Conservation (phyloP, 1,140 invertebrate species). For the Neuroterus valhalla region DNA sequence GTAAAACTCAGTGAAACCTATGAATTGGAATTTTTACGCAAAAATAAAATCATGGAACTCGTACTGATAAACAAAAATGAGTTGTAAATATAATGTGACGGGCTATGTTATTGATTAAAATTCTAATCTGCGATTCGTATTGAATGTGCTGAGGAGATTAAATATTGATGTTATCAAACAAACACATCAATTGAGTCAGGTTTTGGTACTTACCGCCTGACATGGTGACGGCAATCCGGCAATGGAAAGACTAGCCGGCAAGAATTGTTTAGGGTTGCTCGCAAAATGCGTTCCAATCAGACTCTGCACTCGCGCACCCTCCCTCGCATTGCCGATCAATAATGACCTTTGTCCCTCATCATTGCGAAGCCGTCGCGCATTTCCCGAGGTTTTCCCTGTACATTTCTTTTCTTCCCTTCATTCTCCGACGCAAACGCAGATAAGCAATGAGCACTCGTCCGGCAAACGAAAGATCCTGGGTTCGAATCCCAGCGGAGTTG, state of each 20-base stretch:
- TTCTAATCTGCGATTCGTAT: no score
- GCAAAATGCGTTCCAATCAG: slow-evolving; percentile 41
- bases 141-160: neutral
- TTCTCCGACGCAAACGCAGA: no score
- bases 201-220: slow-evolving; percentile 57
- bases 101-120: no score
- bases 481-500: no score
- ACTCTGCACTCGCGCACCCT: slow-evolving; percentile 52
- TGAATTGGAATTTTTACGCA: no score
- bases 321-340: slow-evolving; percentile 58
- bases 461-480: no score
- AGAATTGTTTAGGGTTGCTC: slow-evolving; percentile 53
- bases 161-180: neutral
- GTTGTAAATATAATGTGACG: no score
- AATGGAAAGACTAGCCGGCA: slow-evolving; percentile 60
- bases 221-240: slow-evolving; percentile 58
- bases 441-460: no score
- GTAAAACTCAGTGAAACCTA: no score
- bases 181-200: slow-evolving; percentile 1
- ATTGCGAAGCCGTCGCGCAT: neutral
- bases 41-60: no score
- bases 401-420: neutral
- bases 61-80: no score
- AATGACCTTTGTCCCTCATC: slow-evolving; percentile 49
- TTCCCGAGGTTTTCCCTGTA: neutral